Conservation (phyloP, 2,797 vertebrate species). For the Cynopterus sphinx region DNA sequence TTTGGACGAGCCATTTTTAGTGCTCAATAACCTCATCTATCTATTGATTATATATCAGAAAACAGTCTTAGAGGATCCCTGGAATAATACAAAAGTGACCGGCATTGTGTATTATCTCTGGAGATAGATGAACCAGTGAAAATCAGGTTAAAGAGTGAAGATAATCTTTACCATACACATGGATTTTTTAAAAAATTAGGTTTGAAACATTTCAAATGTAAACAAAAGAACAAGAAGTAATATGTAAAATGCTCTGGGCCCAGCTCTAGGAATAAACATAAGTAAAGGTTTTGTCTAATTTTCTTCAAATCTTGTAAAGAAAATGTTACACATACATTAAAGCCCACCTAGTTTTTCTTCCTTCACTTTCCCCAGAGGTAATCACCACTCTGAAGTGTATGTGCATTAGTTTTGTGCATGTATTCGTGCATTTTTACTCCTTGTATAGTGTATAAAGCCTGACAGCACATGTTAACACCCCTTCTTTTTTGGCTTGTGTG, state of each 20-base stretch:
- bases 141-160: background rate
- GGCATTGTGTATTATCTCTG: background rate
- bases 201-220: background rate
- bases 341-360: background rate
- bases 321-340: background rate
- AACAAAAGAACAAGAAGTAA: background rate
- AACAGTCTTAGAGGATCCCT: background rate
- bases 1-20: background rate
- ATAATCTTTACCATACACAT: background rate
- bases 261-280: background rate
- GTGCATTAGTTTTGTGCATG: background rate
- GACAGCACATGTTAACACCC: background rate
- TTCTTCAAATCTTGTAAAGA: background rate
- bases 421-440: background rate
- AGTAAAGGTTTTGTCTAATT: background rate
- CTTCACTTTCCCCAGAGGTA: background rate
- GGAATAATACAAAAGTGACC: background rate
- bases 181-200: background rate
- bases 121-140: background rate
- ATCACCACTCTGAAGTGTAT: background rate
- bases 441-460: background rate
- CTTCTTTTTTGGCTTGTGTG: background rate
- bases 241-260: background rate
- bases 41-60: no score
- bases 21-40: background rate